phyloP scores from a whole-genome alignment of 2,797 vertebrate genomes.

The Peromyscus aztecus region DNA sequence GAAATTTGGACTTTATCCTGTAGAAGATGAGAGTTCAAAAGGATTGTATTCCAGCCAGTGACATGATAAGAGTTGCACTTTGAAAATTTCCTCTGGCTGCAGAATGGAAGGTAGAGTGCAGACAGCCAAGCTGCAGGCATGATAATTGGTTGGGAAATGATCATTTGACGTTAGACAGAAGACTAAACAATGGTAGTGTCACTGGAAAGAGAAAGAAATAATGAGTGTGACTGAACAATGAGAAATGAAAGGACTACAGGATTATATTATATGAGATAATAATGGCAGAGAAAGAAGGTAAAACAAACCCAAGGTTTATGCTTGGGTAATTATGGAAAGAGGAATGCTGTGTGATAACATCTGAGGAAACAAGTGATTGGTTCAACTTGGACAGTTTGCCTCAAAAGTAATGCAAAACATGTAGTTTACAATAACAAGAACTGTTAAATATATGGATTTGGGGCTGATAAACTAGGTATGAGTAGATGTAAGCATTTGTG shows the following conservation, averaged over 20 bases:
- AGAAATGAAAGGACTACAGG: background rate
- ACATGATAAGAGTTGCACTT: conserved; percentile 10
- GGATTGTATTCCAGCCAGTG: background rate
- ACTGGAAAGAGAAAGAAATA: conserved; percentile 5
- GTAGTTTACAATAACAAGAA: background rate
- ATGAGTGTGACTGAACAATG: background rate
- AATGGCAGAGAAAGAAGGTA: background rate
- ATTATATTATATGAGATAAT: background rate
- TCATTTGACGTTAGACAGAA: conserved; percentile 2
- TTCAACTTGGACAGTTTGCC: background rate
- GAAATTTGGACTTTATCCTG: conserved; percentile 63
- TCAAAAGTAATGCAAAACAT: background rate
- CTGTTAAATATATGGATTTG: background rate
- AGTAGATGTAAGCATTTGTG: background rate
- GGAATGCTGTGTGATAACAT: background rate
- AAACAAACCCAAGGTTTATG: background rate
- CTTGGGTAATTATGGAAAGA: background rate
- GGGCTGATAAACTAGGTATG: background rate
- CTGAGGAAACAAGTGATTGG: background rate
- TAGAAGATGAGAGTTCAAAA: conserved; percentile 31
- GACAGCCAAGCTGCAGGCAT: conserved; percentile 24
- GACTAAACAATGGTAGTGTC: conserved; percentile 7
- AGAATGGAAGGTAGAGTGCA: conserved; percentile 11
- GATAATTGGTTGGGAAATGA: background rate
- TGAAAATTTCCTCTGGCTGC: background rate